These are phyloP conservation scores for Melieria picta DNA, from an alignment of 2,888 invertebrate genomes.

Conservation along the genomic window DNA sequence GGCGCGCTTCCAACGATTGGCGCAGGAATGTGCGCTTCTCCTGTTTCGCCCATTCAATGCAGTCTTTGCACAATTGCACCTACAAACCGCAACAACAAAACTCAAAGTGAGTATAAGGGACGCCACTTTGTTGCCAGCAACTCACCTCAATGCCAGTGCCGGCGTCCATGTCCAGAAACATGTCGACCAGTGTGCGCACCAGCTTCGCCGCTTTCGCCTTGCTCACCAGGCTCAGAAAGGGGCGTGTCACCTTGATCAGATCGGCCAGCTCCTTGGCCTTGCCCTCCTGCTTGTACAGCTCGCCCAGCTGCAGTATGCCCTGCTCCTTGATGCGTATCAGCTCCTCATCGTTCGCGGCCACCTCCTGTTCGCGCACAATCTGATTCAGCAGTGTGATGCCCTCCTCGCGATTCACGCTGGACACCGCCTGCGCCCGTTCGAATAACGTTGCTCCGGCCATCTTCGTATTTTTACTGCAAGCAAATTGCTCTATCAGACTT, in stretches of 20 bases:
- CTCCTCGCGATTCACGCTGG: conserved; percentile 79
- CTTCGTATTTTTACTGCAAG: conserved; percentile 50
- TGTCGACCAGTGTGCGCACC: conserved; percentile 95
- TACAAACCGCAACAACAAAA: conserved; percentile 31
- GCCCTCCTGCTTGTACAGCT: conserved; percentile 90
- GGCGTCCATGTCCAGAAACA: conserved; percentile 96
- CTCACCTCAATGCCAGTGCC: conserved; percentile 87
- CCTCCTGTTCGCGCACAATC: conserved; percentile 80
- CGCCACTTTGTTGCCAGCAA: not conserved
- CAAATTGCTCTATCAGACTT: conserved; percentile 26
- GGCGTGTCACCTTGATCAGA: conserved; percentile 93
- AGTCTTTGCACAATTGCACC: conserved; percentile 92
- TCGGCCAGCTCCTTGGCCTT: conserved; percentile 92
- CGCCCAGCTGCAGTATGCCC: conserved; percentile 91
- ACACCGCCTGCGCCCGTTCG: conserved; percentile 83
- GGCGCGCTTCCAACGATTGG: conserved; percentile 93
- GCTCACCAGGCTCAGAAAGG: conserved; percentile 93
- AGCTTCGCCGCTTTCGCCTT: conserved; percentile 99
- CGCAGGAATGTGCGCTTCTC: conserved; percentile 96
- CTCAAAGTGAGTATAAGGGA: no score
- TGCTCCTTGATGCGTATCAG: conserved; percentile 92
- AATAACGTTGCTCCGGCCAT: conserved; percentile 94
- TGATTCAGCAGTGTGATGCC: conserved; percentile 79
- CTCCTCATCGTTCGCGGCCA: conserved; percentile 87
- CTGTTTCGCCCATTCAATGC: conserved; percentile 99